A percentile compares a stretch with the other conserved stretches of the same genome.
Conservation (phyloP, 2,888 invertebrate genomes). For the Notocelia uddmanniana region DNA sequence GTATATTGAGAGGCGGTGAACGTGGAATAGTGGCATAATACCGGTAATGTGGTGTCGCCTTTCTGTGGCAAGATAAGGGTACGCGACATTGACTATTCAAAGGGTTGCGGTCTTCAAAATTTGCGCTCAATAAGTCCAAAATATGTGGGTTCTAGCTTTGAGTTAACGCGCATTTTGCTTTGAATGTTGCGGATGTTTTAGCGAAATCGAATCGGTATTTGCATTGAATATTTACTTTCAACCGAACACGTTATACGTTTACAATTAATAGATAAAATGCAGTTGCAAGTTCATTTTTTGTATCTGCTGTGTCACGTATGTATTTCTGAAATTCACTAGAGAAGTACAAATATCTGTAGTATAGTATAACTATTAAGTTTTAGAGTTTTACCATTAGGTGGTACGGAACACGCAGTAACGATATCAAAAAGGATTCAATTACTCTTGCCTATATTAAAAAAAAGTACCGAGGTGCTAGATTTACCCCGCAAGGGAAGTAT, state of each 20-base stretch:
- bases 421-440: background rate
- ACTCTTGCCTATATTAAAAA: constrained; percentile 32
- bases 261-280: constrained; percentile 55
- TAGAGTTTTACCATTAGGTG: too few species aligned
- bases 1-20: constrained; percentile 60
- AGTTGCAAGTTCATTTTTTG: constrained; percentile 58
- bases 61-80: constrained; percentile 85
- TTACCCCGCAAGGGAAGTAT: constrained; percentile 64
- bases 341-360: too few species aligned
- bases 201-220: constrained; percentile 49
- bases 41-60: constrained; percentile 86
- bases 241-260: constrained; percentile 55
- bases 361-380: too few species aligned
- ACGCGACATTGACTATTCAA: constrained; percentile 86
- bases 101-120: constrained; percentile 85
- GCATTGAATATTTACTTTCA: constrained; percentile 35
- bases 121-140: constrained; percentile 84
- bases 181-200: constrained; percentile 54
- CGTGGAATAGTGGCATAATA: constrained; percentile 74
- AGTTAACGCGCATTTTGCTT: constrained; percentile 65
- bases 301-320: constrained; percentile 43
- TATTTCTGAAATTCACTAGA: too few species aligned
- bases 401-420: background rate
- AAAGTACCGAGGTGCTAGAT: constrained; percentile 27
- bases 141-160: constrained; percentile 73